Conservation (phyloP, 1,140 invertebrate species). For the Hesperophylax magnus region DNA sequence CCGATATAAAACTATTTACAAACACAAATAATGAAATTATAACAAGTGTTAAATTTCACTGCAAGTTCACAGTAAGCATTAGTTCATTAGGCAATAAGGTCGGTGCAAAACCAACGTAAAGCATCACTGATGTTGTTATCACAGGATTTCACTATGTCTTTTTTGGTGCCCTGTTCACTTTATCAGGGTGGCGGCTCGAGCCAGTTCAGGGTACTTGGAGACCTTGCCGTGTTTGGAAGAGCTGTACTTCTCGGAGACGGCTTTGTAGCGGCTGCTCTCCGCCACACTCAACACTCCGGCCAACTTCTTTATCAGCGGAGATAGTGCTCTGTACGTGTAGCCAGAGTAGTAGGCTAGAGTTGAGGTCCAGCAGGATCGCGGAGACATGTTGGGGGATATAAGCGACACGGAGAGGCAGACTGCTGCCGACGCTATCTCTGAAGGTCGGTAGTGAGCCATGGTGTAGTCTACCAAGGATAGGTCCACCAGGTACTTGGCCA, state of each 20-base stretch:
- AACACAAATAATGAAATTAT: background rate
- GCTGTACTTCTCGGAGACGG: conserved; percentile 76
- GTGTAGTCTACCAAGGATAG: conserved; percentile 87
- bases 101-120: background rate
- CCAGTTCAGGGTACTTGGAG: conserved; percentile 72
- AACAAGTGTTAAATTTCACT: background rate
- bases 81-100: background rate
- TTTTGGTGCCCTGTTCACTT: conserved; percentile 7
- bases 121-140: conserved; percentile 17
- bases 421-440: conserved; percentile 73
- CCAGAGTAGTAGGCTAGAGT: conserved; percentile 76
- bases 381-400: conserved; percentile 64
- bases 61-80: background rate
- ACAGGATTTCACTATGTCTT: conserved; percentile 27
- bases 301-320: conserved; percentile 74
- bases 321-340: conserved; percentile 72
- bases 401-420: conserved; percentile 71
- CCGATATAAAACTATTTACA: conserved; percentile 1
- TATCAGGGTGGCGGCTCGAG: conserved; percentile 55
- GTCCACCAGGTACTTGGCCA: conserved; percentile 96
- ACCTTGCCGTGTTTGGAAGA: conserved; percentile 74
- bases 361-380: conserved; percentile 72
- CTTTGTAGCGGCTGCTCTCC: conserved; percentile 73
- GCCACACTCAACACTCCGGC: conserved; percentile 72
- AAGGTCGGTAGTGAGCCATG: conserved; percentile 86